These are phyloP conservation scores for Agrotis segetum DNA, from an alignment of 2,888 invertebrate species.

Conservation along the genomic window DNA sequence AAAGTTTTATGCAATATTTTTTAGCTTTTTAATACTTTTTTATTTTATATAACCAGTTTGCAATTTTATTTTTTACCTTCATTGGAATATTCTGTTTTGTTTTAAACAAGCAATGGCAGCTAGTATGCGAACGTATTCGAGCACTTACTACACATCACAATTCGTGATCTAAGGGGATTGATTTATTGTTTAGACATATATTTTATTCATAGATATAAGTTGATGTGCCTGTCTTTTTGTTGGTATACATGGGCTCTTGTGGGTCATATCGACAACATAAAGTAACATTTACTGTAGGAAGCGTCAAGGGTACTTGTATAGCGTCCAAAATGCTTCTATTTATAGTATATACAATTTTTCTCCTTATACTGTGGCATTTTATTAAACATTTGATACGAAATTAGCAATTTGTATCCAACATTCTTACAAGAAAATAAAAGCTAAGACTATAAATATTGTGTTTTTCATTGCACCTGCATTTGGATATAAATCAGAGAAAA, in stretches of 20 bases:
- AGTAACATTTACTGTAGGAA: constrained; percentile 66
- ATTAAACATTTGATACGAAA: constrained; percentile 87
- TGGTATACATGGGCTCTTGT: constrained; percentile 52
- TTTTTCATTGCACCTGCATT: constrained; percentile 62
- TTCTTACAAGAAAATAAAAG: constrained; percentile 88
- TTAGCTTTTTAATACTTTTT: constrained; percentile 70
- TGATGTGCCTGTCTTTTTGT: constrained; percentile 83
- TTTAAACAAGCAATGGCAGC: constrained; percentile 74
- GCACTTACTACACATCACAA: constrained; percentile 85
- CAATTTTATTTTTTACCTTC: constrained; percentile 57
- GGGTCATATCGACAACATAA: constrained; percentile 52
- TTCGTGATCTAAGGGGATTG: constrained; percentile 83
- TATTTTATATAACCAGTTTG: constrained; percentile 61
- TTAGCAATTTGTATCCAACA: constrained; percentile 87
- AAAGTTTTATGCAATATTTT: constrained; percentile 84
- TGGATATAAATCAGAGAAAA: too few species aligned
- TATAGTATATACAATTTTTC: constrained; percentile 87
- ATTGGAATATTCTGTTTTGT: constrained; percentile 57
- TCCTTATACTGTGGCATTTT: constrained; percentile 84
- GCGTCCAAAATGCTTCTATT: constrained; percentile 77
- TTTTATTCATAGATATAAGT: constrained; percentile 80
- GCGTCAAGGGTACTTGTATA: constrained; percentile 60
- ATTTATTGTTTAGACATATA: constrained; percentile 79
- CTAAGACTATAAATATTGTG: constrained; percentile 75
- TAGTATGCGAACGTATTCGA: constrained; percentile 66